Evolutionary conservation across 2,888 invertebrate genomes (phyloP).

Genomic region (Ichneumoninae sp.): DNA sequence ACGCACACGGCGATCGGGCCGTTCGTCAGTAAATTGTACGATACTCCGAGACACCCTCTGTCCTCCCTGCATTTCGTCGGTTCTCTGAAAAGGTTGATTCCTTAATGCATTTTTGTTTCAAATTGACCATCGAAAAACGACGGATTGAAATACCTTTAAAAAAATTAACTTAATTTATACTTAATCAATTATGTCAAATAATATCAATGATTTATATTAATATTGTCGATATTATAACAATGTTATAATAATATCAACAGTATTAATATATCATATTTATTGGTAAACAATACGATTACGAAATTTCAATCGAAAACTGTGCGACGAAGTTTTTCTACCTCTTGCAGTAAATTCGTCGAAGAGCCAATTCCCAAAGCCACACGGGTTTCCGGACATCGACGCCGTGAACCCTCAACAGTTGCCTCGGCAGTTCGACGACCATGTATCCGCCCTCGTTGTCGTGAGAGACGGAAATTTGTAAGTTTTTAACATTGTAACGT

Average conservation of each 20-base stretch:
- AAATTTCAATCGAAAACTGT: no score
- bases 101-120: neutral
- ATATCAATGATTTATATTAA: no score
- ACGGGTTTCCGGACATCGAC: constrained; percentile 70
- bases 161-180: no score
- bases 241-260: no score
- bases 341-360: constrained; percentile 76
- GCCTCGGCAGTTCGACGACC: constrained; percentile 78
- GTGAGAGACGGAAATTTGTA: constrained; percentile 61
- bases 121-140: no score
- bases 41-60: constrained; percentile 59
- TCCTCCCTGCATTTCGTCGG: constrained; percentile 6
- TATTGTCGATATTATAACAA: no score
- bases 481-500: constrained; percentile 45
- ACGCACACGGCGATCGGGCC: constrained; percentile 79
- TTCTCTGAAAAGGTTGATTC: constrained; percentile 24
- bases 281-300: no score
- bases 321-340: constrained; percentile 71
- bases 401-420: constrained; percentile 75
- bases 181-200: no score
- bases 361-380: constrained; percentile 79
- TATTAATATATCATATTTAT: no score
- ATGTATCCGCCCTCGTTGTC: constrained; percentile 54
- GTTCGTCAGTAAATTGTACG: constrained; percentile 76
- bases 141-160: no score